Conservation (phyloP, 1,140 invertebrate species). For the Trachymyrmex cornetzi region DNA sequence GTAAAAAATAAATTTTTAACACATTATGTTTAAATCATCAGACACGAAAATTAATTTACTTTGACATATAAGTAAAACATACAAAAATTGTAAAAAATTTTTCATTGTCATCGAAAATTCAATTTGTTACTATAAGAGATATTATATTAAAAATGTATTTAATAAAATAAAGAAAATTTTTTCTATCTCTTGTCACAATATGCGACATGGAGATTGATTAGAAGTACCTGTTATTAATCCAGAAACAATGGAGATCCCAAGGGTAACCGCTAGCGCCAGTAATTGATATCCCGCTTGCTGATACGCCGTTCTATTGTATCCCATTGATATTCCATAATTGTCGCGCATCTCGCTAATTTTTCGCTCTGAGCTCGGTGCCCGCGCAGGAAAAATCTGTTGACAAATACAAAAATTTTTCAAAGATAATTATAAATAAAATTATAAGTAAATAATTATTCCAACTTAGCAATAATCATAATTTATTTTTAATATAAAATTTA, state of each 20-base stretch:
- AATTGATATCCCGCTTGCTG: conserved; percentile 94
- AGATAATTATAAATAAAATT: not conserved
- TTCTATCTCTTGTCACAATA: not conserved
- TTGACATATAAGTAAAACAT: not conserved
- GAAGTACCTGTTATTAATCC: conserved; percentile 92
- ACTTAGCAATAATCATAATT: not conserved
- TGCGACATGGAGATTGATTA: conserved; percentile 8
- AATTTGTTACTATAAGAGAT: not conserved
- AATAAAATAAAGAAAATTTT: conserved; percentile 7
- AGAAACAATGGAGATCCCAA: conserved; percentile 91
- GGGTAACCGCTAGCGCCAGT: conserved; percentile 90
- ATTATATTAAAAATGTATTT: not conserved
- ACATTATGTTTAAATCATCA: not conserved
- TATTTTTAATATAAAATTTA: not conserved
- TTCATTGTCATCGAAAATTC: not conserved
- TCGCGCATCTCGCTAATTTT: conserved; percentile 79
- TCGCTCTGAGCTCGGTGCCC: conserved; percentile 78
- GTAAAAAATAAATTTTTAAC: not conserved
- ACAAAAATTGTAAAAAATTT: not conserved
- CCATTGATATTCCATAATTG: conserved; percentile 83
- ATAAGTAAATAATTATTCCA: not conserved
- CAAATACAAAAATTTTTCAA: not conserved
- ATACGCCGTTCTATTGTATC: conserved; percentile 88
- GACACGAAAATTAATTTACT: not conserved
- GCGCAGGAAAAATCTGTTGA: conserved; percentile 82